A percentile compares a stretch with the other conserved stretches of the same genome.
These are phyloP conservation scores for Sebastes variabilis DNA, from an alignment of 2,797 vertebrate species.

Conservation along the genomic window DNA sequence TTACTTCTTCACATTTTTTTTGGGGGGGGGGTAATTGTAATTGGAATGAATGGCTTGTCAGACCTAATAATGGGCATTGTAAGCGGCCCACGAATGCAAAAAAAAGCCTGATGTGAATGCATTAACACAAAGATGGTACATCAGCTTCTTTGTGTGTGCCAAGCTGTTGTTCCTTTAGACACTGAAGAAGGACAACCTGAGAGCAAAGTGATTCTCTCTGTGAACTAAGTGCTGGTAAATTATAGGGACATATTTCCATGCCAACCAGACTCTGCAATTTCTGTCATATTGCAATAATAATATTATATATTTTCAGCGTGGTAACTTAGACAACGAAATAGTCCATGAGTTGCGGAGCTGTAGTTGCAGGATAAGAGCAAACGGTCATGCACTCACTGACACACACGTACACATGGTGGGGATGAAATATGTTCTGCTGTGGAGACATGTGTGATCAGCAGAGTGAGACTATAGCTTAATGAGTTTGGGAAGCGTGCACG, in stretches of 20 bases:
- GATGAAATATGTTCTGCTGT: slow-evolving; percentile 52
- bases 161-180: slow-evolving; percentile 3
- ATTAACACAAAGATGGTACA: slow-evolving; percentile 50
- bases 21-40: slow-evolving; percentile 66
- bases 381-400: neutral
- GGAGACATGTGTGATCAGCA: slow-evolving; percentile 59
- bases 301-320: slow-evolving; percentile 8
- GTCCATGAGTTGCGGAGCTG: neutral
- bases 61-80: slow-evolving; percentile 72
- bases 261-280: slow-evolving; percentile 30
- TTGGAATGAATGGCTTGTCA: slow-evolving; percentile 84
- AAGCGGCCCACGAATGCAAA: slow-evolving; percentile 57
- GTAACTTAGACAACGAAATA: neutral
- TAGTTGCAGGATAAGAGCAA: slow-evolving; percentile 5
- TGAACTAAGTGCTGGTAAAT: slow-evolving; percentile 53
- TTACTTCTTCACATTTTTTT: slow-evolving; percentile 67
- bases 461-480: slow-evolving; percentile 68
- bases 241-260: slow-evolving; percentile 34
- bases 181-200: neutral
- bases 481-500: slow-evolving; percentile 57
- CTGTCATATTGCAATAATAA: slow-evolving; percentile 18
- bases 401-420: slow-evolving; percentile 7
- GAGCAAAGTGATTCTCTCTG: slow-evolving; percentile 37
- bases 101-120: slow-evolving; percentile 42
- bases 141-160: slow-evolving; percentile 39